Evolutionary conservation across 92 coral and sea anemone species (phyloP).

Genomic region (Palythoa grandis): DNA sequence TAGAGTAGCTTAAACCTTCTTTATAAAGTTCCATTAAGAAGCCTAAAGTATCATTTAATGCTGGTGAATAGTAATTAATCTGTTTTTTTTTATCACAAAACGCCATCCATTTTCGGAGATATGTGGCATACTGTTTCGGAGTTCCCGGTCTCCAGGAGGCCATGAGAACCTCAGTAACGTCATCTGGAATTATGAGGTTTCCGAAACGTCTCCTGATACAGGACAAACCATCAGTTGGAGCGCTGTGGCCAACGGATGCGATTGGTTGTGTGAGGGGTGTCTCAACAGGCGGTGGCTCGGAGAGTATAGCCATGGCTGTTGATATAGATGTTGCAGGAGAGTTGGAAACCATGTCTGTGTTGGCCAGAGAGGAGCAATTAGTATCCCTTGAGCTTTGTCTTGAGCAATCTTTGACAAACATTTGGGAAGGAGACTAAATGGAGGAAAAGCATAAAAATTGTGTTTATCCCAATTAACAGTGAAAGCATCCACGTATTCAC

Average conservation of each 20-base stretch:
- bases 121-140: conserved; percentile 4
- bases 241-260: not conserved
- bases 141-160: conserved; percentile 10
- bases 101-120: conserved; percentile 12
- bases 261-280: conserved; percentile 53
- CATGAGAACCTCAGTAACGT: conserved; percentile 13
- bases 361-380: conserved; percentile 52
- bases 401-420: conserved; percentile 41
- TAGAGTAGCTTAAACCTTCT: not conserved
- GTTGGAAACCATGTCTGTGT: conserved; percentile 54
- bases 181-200: not conserved
- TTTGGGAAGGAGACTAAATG: not conserved
- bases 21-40: not conserved
- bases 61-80: conserved; percentile 5
- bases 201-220: conserved; percentile 10
- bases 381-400: conserved; percentile 53
- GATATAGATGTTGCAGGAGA: conserved; percentile 35
- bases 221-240: conserved; percentile 29
- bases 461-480: conserved; percentile 23
- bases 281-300: conserved; percentile 38
- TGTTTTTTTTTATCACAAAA: conserved; percentile 8
- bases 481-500: conserved; percentile 55
- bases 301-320: conserved; percentile 51
- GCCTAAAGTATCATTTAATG: not conserved
- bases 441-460: not conserved